Conservation (phyloP, 2,888 invertebrate genomes). For the Amiota minor region DNA sequence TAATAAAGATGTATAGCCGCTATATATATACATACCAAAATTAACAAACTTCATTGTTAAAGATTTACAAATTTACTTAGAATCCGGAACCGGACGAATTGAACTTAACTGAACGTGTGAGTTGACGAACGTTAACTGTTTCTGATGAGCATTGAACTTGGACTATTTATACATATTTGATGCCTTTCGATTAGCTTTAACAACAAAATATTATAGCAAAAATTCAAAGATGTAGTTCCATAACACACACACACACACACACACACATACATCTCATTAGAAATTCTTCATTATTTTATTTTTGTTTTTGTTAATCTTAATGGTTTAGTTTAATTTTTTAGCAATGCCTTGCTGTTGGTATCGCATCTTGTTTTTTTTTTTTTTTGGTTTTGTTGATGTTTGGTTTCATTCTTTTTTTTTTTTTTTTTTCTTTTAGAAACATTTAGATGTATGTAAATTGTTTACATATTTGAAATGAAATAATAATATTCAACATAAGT, state of each 20-base stretch:
- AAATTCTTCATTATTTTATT: no score
- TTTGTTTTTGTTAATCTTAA: no score
- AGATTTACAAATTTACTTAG: not conserved
- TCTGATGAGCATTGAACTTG: slow-evolving; percentile 49
- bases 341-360: no score
- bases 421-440: no score
- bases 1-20: no score
- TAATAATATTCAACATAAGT: no score
- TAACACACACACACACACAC: not conserved
- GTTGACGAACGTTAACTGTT: slow-evolving; percentile 64
- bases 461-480: no score
- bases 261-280: not conserved
- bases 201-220: not conserved
- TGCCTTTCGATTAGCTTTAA: not conserved
- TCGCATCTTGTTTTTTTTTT: no score
- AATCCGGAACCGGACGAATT: slow-evolving; percentile 17
- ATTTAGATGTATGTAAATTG: no score
- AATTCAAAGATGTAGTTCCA: not conserved
- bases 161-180: slow-evolving; percentile 58
- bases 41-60: slow-evolving; percentile 64
- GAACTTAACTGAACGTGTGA: slow-evolving; percentile 34
- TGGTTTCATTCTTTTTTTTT: no score
- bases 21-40: slow-evolving; percentile 69
- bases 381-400: no score
- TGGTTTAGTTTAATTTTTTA: no score